These are phyloP conservation scores for Lagria hirta DNA, from an alignment of 2,888 invertebrate species.

Conservation along the genomic window DNA sequence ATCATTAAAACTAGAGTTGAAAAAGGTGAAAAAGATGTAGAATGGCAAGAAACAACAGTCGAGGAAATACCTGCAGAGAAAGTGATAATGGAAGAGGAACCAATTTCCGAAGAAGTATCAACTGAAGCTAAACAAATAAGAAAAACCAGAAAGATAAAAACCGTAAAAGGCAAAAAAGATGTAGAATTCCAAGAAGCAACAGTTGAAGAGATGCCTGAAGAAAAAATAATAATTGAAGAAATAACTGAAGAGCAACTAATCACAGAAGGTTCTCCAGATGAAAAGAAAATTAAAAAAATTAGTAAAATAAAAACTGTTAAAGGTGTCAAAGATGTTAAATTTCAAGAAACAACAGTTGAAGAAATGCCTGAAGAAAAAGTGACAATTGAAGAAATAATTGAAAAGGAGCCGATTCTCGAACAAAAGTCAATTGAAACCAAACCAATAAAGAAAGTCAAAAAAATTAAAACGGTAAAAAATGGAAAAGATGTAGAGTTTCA, in stretches of 20 bases:
- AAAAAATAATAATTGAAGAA: slow-evolving; percentile 11
- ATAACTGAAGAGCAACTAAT: slow-evolving; percentile 30
- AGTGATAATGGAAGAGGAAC: too few species aligned
- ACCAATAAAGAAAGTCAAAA: not conserved
- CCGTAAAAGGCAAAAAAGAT: too few species aligned
- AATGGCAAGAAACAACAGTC: too few species aligned
- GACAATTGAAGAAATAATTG: too few species aligned
- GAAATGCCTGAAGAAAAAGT: slow-evolving; percentile 28
- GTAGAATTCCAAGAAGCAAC: too few species aligned
- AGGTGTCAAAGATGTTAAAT: slow-evolving; percentile 38
- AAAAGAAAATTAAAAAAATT: slow-evolving; percentile 37
- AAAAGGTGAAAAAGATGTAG: too few species aligned
- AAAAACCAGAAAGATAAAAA: slow-evolving; percentile 2
- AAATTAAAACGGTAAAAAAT: slow-evolving; percentile 4
- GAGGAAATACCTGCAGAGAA: too few species aligned
- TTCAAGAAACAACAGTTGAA: slow-evolving; percentile 29
- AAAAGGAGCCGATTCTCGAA: slow-evolving; percentile 11
- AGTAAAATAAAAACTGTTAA: slow-evolving; percentile 28
- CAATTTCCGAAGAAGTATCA: slow-evolving; percentile 11
- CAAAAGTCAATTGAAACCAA: slow-evolving; percentile 1
- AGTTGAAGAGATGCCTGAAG: too few species aligned
- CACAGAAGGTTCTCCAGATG: slow-evolving; percentile 2
- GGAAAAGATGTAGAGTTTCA: too few species aligned
- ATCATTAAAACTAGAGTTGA: not conserved
- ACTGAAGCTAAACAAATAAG: not conserved